These are phyloP conservation scores for Tetragonisca angustula DNA, from an alignment of 2,888 invertebrate species.

Conservation along the genomic window DNA sequence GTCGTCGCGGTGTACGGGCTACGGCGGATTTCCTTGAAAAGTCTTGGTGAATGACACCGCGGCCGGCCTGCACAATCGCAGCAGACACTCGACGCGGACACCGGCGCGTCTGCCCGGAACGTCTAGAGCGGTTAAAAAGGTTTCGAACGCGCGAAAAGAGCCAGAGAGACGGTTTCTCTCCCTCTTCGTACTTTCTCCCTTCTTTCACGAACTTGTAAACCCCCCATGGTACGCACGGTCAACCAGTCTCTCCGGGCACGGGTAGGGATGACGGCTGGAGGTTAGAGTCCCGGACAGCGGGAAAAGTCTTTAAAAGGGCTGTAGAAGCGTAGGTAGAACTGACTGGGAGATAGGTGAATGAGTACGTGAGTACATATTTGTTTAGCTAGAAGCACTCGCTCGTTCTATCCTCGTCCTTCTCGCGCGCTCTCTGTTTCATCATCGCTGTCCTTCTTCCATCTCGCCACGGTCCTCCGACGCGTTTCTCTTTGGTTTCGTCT, in stretches of 20 bases:
- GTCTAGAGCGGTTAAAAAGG: conserved; percentile 56
- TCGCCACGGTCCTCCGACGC: conserved; percentile 20
- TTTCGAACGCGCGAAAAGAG: conserved; percentile 44
- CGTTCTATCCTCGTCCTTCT: conserved; percentile 67
- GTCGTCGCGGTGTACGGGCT: neutral
- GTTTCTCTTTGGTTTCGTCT: conserved; percentile 21
- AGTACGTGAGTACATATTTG: conserved; percentile 84
- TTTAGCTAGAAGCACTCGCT: conserved; percentile 83
- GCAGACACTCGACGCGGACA: conserved; percentile 27
- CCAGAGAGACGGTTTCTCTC: conserved; percentile 9
- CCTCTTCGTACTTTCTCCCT: conserved; percentile 12
- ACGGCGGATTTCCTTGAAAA: conserved; percentile 24
- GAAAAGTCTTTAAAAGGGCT: conserved; percentile 82
- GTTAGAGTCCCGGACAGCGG: conserved; percentile 72
- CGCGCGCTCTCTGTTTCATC: conserved; percentile 44
- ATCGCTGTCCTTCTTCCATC: conserved; percentile 38
- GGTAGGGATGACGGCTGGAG: conserved; percentile 37
- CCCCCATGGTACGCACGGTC: conserved; percentile 28
- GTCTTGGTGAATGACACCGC: conserved; percentile 37
- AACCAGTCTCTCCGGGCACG: neutral
- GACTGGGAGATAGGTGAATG: conserved; percentile 82
- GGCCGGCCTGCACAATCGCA: conserved; percentile 18
- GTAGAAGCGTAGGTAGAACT: conserved; percentile 74
- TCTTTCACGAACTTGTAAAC: conserved; percentile 14
- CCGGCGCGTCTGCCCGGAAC: conserved; percentile 29